Evolutionary conservation across 2,888 invertebrate species (phyloP).

Genomic region (Drosophila formosana): DNA sequence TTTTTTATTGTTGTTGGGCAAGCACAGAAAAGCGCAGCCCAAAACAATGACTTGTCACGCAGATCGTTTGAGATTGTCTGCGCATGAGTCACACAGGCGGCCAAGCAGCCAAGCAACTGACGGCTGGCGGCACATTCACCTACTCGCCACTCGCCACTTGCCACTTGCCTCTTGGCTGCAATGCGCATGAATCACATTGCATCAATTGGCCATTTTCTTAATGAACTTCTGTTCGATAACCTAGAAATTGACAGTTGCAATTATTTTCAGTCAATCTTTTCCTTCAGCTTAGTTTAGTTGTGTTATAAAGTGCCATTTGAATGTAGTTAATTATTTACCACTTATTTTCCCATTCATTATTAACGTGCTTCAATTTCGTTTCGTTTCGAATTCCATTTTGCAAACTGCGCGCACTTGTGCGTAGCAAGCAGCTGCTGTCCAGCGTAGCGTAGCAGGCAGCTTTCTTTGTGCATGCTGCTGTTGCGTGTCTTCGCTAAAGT

Average conservation of each 20-base stretch:
- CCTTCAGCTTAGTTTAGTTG: not conserved
- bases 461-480: not conserved
- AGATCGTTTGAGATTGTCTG: slow-evolving; percentile 21
- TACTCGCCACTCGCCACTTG: not conserved
- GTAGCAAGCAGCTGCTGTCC: not conserved
- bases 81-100: slow-evolving; percentile 7
- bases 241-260: not conserved
- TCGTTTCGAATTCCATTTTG: not conserved
- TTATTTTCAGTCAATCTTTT: not conserved
- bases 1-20: slow-evolving; percentile 27
- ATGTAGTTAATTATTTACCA: not conserved
- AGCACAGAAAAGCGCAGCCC: slow-evolving; percentile 16
- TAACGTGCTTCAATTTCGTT: not conserved
- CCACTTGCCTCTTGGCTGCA: not conserved
- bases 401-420: not conserved
- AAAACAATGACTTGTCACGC: slow-evolving; percentile 20
- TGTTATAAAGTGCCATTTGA: no score
- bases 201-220: slow-evolving; percentile 5
- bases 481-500: not conserved
- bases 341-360: not conserved
- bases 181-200: slow-evolving; percentile 12
- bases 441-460: not conserved
- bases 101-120: no score
- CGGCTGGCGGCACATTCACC: slow-evolving; percentile 18
- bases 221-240: not conserved